Percentiles rank a stretch among this genome's conserved stretches.
These are phyloP conservation scores for Alcedo quadribrachys DNA, from an alignment of 2,797 vertebrate genomes.

Conservation along the genomic window DNA sequence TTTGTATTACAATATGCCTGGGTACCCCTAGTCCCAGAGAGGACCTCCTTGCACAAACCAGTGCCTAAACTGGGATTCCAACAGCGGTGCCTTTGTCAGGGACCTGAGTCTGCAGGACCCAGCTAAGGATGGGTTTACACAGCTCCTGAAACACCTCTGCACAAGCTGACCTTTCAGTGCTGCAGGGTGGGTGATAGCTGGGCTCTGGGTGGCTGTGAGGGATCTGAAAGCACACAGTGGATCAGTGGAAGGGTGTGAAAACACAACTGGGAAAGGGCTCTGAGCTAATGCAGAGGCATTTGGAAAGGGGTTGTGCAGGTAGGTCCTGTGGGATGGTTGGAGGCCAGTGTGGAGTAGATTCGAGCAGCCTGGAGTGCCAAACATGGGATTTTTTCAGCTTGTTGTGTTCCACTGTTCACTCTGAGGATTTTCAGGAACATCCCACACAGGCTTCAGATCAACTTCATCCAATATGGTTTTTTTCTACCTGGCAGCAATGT, in stretches of 20 bases:
- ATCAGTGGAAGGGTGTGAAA: background rate
- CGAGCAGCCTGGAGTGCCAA: conserved; percentile 5
- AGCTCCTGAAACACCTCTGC: background rate
- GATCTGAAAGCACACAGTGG: background rate
- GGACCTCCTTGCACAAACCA: background rate
- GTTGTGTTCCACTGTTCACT: background rate
- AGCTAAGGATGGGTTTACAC: background rate
- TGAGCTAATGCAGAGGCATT: background rate
- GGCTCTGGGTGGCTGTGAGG: background rate
- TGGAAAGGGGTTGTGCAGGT: background rate
- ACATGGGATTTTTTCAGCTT: background rate
- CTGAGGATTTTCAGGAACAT: conserved; percentile 40
- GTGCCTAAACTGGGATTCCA: background rate
- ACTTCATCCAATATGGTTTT: background rate
- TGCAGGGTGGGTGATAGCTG: background rate
- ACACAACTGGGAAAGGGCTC: background rate
- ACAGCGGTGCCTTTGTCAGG: background rate
- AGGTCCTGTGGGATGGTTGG: background rate
- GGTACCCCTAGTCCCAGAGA: background rate
- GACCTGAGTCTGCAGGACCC: background rate
- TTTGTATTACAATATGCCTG: background rate
- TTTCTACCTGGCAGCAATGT: background rate
- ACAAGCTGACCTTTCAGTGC: background rate
- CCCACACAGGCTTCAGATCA: conserved; percentile 22
- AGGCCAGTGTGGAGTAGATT: background rate